A percentile compares a stretch with the other conserved stretches of the same genome.
These are phyloP conservation scores for Zaprionus ghesquierei DNA, from an alignment of 1,140 invertebrate genomes.

Conservation along the genomic window DNA sequence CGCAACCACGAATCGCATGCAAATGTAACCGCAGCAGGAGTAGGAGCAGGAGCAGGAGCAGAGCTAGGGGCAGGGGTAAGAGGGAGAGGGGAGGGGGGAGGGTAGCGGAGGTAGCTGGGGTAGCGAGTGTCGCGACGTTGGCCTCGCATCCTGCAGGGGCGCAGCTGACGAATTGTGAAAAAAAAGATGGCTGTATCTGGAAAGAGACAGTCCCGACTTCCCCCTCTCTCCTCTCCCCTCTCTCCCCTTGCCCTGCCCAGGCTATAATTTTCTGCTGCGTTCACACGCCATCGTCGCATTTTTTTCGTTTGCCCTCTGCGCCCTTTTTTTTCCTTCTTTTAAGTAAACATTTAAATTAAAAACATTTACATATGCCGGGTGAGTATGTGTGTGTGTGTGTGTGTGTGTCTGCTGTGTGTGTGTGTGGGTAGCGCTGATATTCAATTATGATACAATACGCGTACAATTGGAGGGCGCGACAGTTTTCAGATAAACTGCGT, in stretches of 20 bases:
- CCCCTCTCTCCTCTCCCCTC: background rate
- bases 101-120: background rate
- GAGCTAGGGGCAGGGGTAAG: background rate
- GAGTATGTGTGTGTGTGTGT: background rate
- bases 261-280: conserved; percentile 76
- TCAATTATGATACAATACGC: conserved; percentile 71
- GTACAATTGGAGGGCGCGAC: conserved; percentile 58
- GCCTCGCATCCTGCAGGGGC: conserved; percentile 51
- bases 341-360: conserved; percentile 80
- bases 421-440: conserved; percentile 68
- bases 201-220: background rate
- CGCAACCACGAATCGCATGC: conserved; percentile 77
- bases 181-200: conserved; percentile 45
- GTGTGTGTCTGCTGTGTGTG: conserved; percentile 1
- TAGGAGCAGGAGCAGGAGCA: background rate
- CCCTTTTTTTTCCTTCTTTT: conserved; percentile 42
- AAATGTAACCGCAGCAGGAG: conserved; percentile 71
- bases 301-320: conserved; percentile 43
- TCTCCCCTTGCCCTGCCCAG: background rate
- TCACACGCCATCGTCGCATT: conserved; percentile 79
- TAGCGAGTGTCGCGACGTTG: too few species aligned
- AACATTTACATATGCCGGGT: conserved; percentile 69
- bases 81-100: background rate
- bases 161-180: conserved; percentile 81
- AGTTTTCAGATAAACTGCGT: conserved; percentile 62